Evolutionary conservation across 1,140 invertebrate species (phyloP).

Genomic region (Drosophila athabasca): DNA sequence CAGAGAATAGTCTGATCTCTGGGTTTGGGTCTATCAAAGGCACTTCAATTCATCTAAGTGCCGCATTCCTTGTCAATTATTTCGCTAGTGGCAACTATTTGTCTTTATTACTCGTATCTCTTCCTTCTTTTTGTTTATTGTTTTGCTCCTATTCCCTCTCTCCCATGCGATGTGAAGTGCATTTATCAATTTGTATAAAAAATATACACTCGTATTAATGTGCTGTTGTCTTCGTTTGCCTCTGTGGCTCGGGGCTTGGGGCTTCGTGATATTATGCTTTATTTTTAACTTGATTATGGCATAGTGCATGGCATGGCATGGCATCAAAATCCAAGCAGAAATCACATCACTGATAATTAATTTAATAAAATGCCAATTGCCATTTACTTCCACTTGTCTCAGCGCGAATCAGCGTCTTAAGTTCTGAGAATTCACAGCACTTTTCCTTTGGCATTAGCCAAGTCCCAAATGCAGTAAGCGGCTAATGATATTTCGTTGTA

Average conservation of each 20-base stretch:
- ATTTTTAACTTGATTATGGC: conserved; percentile 70
- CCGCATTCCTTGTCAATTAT: conserved; percentile 73
- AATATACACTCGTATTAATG: conserved; percentile 18
- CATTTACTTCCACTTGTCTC: not conserved
- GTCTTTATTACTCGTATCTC: conserved; percentile 16
- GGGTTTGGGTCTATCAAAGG: conserved; percentile 70
- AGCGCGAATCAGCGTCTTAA: not conserved
- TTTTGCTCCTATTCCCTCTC: conserved; percentile 50
- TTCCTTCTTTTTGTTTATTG: conserved; percentile 34
- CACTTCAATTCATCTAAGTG: conserved; percentile 69
- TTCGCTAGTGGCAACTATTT: conserved; percentile 37
- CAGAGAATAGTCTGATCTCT: conserved; percentile 35
- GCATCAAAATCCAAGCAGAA: conserved; percentile 19
- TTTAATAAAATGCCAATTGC: conserved; percentile 38
- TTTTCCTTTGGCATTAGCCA: conserved; percentile 15
- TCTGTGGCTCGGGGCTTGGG: too few relatives aligned
- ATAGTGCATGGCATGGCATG: conserved; percentile 24
- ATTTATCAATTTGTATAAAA: conserved; percentile 56
- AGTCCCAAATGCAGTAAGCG: not conserved
- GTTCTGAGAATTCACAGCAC: conserved; percentile 7
- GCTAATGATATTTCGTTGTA: conserved; percentile 13
- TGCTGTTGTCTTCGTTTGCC: conserved; percentile 1
- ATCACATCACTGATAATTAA: conserved; percentile 47
- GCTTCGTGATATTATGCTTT: conserved; percentile 64
- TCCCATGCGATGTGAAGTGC: conserved; percentile 37